Evolutionary conservation across 2,888 invertebrate genomes (phyloP).

Genomic region (Tenthredo notha): DNA sequence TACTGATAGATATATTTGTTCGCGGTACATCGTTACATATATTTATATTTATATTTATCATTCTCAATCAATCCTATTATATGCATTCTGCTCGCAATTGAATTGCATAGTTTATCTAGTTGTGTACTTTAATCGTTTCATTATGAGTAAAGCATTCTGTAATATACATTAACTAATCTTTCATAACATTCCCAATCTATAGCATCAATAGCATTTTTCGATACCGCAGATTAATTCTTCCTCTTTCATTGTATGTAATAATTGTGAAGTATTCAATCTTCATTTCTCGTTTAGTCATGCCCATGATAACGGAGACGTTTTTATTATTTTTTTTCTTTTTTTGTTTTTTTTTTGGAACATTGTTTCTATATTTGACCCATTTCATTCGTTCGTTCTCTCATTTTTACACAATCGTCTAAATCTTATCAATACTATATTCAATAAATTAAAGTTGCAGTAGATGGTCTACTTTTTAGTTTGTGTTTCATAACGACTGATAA

Average conservation of each 20-base stretch:
- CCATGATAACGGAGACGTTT: constrained; percentile 10
- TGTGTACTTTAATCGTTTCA: constrained; percentile 42
- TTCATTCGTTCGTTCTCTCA: constrained; percentile 48
- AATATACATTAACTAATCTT: constrained; percentile 45
- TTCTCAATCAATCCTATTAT: constrained; percentile 32
- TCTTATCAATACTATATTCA: constrained; percentile 39
- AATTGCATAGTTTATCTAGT: constrained; percentile 45
- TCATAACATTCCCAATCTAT: constrained; percentile 23
- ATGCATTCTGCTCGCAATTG: constrained; percentile 40
- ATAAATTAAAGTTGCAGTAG: constrained; percentile 30
- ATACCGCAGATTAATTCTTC: constrained; percentile 24
- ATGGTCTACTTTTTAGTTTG: constrained; percentile 49
- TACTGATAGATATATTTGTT: constrained; percentile 74
- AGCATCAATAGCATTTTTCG: constrained; percentile 36
- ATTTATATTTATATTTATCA: constrained; percentile 45
- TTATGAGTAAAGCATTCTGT: constrained; percentile 39
- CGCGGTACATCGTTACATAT: constrained; percentile 56
- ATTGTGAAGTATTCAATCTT: constrained; percentile 41
- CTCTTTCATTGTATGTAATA: constrained; percentile 37
- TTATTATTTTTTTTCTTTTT: constrained; percentile 33
- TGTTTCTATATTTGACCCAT: constrained; percentile 44
- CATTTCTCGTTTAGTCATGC: constrained; percentile 30
- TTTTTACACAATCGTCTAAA: constrained; percentile 48
- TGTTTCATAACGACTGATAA: constrained; percentile 42
- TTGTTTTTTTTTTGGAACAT: constrained; percentile 48